phyloP scores from a whole-genome alignment of 2,113 vertebrate genomes.

The Alligator mississippiensis region DNA sequence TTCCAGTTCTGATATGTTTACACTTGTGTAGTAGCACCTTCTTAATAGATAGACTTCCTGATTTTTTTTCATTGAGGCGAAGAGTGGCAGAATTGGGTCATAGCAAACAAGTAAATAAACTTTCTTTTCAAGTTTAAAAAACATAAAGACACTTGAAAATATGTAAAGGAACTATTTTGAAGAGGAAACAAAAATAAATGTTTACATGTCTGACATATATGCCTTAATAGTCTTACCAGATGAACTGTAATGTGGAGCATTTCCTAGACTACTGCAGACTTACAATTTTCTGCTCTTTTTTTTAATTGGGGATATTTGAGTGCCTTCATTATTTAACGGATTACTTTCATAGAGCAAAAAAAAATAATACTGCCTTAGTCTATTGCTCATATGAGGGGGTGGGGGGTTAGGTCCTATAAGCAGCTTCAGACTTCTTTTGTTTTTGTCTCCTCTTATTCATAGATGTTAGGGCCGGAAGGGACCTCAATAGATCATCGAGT shows the following conservation, averaged over 20 bases:
- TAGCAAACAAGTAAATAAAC: neutral
- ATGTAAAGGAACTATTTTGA: neutral
- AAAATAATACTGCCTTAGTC: neutral
- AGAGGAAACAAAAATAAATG: neutral
- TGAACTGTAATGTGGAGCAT: neutral
- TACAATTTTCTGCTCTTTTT: neutral
- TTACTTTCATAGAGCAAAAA: constrained; percentile 9
- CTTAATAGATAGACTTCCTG: neutral
- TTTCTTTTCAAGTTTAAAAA: neutral
- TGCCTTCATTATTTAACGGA: neutral
- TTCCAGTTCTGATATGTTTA: neutral
- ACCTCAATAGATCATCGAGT: no score
- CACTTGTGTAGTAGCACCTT: neutral
- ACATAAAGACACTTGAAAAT: neutral
- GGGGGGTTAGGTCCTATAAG: constrained; percentile 8
- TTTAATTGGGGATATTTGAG: neutral
- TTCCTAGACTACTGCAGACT: neutral
- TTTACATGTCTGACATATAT: neutral
- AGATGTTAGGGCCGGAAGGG: no score
- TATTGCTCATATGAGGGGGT: neutral
- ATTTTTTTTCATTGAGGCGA: neutral
- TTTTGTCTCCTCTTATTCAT: no score
- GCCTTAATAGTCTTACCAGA: neutral
- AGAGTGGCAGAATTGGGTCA: neutral
- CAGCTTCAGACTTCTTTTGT: constrained; percentile 3